Conservation (phyloP, 2,113 vertebrate genomes). For the Dicaeum eximium region DNA sequence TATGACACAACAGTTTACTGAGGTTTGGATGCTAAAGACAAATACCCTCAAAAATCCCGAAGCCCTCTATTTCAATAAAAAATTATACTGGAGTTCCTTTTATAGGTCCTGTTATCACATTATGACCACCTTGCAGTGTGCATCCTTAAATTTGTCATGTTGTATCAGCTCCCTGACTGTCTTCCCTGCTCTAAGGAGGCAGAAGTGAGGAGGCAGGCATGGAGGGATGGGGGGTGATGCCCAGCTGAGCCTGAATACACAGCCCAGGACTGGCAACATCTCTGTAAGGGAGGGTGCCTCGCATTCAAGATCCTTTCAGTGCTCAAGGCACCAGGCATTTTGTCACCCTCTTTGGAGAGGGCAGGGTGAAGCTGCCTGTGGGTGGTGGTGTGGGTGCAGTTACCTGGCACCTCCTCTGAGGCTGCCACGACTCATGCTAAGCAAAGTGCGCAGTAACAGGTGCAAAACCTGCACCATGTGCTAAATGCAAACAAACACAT, state of each 20-base stretch:
- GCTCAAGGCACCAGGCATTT: rapidly evolving
- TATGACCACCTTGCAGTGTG: not conserved
- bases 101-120: not conserved
- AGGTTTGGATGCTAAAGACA: not conserved
- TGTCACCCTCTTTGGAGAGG: not conserved
- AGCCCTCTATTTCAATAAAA: not conserved
- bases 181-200: not conserved
- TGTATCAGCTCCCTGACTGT: not conserved
- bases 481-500: not conserved
- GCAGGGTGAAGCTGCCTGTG: not conserved
- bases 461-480: not conserved
- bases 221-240: not conserved
- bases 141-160: not conserved
- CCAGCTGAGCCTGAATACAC: rapidly evolving
- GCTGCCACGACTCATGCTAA: not conserved
- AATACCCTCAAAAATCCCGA: rapidly evolving
- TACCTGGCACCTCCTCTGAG: not conserved
- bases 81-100: not conserved
- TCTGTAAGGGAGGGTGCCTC: rapidly evolving
- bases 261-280: not conserved
- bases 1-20: not conserved
- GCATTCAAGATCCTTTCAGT: not conserved
- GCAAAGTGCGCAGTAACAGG: not conserved
- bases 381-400: not conserved
- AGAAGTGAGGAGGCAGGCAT: not conserved